These are phyloP conservation scores for Adelognathus sp. DNA, from an alignment of 2,888 invertebrate species.

Conservation along the genomic window DNA sequence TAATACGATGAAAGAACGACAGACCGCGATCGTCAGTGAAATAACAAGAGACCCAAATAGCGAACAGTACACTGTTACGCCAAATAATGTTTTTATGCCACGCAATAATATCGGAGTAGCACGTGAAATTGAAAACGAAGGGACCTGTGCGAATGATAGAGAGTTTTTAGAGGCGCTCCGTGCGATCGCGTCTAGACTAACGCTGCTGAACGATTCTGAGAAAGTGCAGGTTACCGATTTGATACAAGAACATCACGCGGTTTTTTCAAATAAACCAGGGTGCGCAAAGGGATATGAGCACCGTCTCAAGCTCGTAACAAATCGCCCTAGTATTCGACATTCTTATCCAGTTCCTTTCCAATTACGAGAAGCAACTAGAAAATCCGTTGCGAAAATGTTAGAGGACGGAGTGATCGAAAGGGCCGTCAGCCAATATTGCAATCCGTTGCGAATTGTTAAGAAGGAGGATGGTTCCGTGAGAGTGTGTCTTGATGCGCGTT, in stretches of 20 bases:
- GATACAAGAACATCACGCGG: not conserved
- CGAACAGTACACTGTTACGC: not conserved
- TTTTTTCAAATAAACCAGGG: slow-evolving; percentile 15
- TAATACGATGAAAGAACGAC: not conserved
- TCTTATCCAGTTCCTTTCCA: slow-evolving; percentile 68
- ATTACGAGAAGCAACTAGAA: slow-evolving; percentile 60
- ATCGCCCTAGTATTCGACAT: slow-evolving; percentile 58
- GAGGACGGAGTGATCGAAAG: slow-evolving; percentile 64
- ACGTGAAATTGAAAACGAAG: not conserved
- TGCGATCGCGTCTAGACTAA: not conserved
- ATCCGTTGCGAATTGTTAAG: slow-evolving; percentile 66
- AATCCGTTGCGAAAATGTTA: slow-evolving; percentile 63
- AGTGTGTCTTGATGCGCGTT: slow-evolving; percentile 69
- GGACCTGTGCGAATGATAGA: not conserved
- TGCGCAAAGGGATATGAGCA: slow-evolving; percentile 63
- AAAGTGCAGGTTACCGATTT: not conserved
- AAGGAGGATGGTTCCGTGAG: slow-evolving; percentile 69
- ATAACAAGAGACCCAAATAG: not conserved
- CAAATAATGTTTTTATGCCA: not conserved
- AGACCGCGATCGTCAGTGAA: not conserved
- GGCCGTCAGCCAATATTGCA: slow-evolving; percentile 64
- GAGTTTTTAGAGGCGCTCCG: not conserved
- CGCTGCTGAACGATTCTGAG: not conserved
- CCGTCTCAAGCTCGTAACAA: slow-evolving; percentile 59
- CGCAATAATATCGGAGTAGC: not conserved